Percentiles rank a stretch among this genome's conserved stretches.
Evolutionary conservation across 2,888 invertebrate species (phyloP).

Genomic region (Cerastis leucographa): DNA sequence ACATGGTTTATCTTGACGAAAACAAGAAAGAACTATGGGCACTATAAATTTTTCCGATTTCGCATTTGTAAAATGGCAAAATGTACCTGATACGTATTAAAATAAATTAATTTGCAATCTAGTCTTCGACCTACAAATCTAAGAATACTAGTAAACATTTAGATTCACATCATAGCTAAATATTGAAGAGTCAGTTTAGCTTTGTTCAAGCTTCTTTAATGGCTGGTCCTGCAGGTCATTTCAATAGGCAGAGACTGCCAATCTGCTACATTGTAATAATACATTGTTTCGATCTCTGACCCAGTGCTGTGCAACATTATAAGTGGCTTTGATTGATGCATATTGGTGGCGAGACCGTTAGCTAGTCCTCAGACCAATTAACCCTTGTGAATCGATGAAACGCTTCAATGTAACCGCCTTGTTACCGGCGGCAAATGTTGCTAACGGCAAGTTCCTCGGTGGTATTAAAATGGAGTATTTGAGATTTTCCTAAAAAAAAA

Average conservation of each 20-base stretch:
- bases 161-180: background rate
- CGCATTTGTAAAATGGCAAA: background rate
- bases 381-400: conserved; percentile 37
- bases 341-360: conserved; percentile 48
- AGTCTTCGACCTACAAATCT: background rate
- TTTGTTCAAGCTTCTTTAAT: conserved; percentile 2
- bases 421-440: background rate
- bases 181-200: background rate
- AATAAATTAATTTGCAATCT: background rate
- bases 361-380: conserved; percentile 35
- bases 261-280: conserved; percentile 26
- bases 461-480: background rate
- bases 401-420: background rate
- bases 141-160: background rate
- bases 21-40: conserved; percentile 30
- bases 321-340: conserved; percentile 58
- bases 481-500: background rate
- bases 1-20: conserved; percentile 8
- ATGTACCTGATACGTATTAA: background rate
- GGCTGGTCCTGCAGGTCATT: conserved; percentile 19
- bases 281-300: conserved; percentile 44
- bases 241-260: conserved; percentile 27
- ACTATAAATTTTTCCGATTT: background rate
- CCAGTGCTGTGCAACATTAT: conserved; percentile 36
- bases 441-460: background rate